phyloP scores from a whole-genome alignment of 2,113 vertebrate genomes.

The Neogale vison region DNA sequence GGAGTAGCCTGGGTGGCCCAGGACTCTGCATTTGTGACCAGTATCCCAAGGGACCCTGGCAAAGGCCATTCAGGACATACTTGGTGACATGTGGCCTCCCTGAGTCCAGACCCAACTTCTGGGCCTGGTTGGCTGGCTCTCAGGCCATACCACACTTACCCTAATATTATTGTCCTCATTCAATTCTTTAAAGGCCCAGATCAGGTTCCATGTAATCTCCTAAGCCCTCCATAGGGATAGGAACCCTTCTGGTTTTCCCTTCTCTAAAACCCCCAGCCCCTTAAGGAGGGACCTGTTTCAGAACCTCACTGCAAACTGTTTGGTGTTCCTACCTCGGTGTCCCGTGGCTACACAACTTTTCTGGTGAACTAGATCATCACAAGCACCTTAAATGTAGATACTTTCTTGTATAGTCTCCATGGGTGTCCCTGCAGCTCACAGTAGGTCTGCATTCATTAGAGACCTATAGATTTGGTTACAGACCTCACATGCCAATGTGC shows the following conservation, averaged over 20 bases:
- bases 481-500: rapidly evolving
- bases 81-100: neutral
- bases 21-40: neutral
- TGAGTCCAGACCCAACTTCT: neutral
- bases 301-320: neutral
- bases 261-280: neutral
- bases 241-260: neutral
- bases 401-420: neutral
- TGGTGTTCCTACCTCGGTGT: neutral
- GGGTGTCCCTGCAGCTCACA: neutral
- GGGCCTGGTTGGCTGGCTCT: neutral
- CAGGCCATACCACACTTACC: neutral
- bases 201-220: neutral
- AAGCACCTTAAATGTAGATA: neutral
- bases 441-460: neutral
- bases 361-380: neutral
- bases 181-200: neutral
- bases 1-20: neutral
- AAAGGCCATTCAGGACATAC: neutral
- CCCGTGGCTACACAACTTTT: neutral
- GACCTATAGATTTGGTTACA: neutral
- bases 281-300: neutral
- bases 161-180: neutral
- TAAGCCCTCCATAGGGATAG: neutral
- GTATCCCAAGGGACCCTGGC: neutral